Evolutionary conservation across 2,797 vertebrate species (phyloP).

Genomic region (Thaleichthys pacificus): DNA sequence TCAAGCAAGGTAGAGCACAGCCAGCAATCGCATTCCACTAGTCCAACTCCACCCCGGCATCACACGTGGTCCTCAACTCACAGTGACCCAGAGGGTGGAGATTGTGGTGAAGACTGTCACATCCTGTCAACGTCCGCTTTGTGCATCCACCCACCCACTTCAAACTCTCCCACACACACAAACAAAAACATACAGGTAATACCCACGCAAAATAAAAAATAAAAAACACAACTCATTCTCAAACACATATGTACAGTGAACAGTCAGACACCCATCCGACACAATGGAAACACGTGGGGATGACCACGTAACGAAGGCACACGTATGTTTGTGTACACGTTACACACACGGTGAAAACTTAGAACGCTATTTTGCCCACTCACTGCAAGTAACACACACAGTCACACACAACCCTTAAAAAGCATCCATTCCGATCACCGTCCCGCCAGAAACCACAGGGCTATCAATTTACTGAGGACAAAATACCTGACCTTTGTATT

Average conservation of each 20-base stretch:
- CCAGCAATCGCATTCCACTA: background rate
- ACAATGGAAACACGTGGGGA: no score
- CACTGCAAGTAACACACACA: background rate
- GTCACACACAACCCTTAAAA: background rate
- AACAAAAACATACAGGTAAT: background rate
- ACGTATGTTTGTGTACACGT: background rate
- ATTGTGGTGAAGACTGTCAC: background rate
- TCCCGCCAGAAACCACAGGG: background rate
- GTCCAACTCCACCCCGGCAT: background rate
- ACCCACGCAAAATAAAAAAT: background rate
- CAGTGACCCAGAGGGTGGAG: background rate
- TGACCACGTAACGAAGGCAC: no score
- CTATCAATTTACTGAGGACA: background rate
- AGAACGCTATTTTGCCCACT: background rate
- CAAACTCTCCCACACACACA: background rate
- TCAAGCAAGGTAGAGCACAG: background rate
- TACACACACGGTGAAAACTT: background rate
- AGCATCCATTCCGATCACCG: background rate
- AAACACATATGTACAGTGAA: no score
- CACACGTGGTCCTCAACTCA: background rate
- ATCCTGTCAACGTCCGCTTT: background rate
- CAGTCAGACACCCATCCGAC: no score
- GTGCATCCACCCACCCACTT: background rate
- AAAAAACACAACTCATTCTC: background rate
- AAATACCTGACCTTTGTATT: slow-evolving; percentile 1